phyloP scores from a whole-genome alignment of 1,140 invertebrate genomes.

The Heliconius himera region DNA sequence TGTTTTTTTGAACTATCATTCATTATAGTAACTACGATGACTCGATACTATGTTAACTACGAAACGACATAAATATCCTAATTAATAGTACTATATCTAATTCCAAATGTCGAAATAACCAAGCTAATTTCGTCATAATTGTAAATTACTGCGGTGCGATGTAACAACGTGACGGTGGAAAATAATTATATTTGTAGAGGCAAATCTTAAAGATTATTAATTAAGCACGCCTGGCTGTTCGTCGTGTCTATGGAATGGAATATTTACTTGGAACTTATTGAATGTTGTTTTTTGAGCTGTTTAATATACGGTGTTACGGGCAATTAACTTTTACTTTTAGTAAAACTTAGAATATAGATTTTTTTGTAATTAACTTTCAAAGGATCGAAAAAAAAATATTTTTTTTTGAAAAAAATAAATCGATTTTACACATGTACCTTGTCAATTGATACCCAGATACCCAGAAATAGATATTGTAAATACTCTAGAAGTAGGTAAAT shows the following conservation, averaged over 20 bases:
- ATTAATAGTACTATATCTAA: background rate
- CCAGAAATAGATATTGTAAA: too few species aligned
- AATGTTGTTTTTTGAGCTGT: background rate
- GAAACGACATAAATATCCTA: background rate
- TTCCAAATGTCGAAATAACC: background rate
- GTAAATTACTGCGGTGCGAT: slow-evolving; percentile 11
- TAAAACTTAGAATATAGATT: too few species aligned
- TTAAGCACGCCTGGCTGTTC: background rate
- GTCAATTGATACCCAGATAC: too few species aligned
- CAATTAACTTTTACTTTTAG: background rate
- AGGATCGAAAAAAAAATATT: too few species aligned
- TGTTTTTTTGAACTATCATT: too few species aligned
- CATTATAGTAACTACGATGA: background rate
- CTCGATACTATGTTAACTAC: background rate
- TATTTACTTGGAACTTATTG: slow-evolving; percentile 4
- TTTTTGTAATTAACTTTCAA: too few species aligned
- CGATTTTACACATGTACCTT: too few species aligned
- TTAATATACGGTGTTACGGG: background rate
- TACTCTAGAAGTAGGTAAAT: too few species aligned
- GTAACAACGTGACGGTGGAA: background rate
- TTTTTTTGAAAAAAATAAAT: too few species aligned
- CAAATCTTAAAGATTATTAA: slow-evolving; percentile 16
- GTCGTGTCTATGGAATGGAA: background rate
- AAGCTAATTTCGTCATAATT: slow-evolving; percentile 1
- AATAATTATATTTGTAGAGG: slow-evolving; percentile 13